Conservation (phyloP, 2,113 vertebrate genomes). For the Pseudopodoces humilis region DNA sequence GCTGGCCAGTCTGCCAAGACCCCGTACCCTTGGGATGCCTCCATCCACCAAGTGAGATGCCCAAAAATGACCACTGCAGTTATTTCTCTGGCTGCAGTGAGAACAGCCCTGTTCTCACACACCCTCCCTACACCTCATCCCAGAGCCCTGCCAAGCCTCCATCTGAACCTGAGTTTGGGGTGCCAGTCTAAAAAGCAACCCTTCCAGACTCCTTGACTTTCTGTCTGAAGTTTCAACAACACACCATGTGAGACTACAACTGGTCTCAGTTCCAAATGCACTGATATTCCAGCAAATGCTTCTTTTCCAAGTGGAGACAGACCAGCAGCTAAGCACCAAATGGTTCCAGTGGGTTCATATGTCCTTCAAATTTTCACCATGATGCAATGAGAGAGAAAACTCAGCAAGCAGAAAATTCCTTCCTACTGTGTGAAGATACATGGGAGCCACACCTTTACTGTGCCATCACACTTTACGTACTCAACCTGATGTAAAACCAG, state of each 20-base stretch:
- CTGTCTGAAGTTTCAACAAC: background rate
- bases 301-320: background rate
- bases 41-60: background rate
- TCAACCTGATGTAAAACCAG: rapidly evolving
- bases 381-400: background rate
- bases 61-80: background rate
- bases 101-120: rapidly evolving
- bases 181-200: background rate
- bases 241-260: background rate
- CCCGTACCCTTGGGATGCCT: background rate
- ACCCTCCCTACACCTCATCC: background rate
- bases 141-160: background rate
- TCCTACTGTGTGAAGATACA: background rate
- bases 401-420: background rate
- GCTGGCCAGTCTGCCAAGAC: background rate
- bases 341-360: background rate
- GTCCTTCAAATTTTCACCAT: background rate
- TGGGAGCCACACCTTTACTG: background rate
- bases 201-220: background rate
- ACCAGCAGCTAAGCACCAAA: background rate
- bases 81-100: background rate
- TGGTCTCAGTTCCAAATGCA: background rate
- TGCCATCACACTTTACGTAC: rapidly evolving
- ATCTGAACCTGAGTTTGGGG: background rate
- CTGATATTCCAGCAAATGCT: background rate